phyloP scores from a whole-genome alignment of 2,113 vertebrate genomes.

The Microcebus ravelobensis region DNA sequence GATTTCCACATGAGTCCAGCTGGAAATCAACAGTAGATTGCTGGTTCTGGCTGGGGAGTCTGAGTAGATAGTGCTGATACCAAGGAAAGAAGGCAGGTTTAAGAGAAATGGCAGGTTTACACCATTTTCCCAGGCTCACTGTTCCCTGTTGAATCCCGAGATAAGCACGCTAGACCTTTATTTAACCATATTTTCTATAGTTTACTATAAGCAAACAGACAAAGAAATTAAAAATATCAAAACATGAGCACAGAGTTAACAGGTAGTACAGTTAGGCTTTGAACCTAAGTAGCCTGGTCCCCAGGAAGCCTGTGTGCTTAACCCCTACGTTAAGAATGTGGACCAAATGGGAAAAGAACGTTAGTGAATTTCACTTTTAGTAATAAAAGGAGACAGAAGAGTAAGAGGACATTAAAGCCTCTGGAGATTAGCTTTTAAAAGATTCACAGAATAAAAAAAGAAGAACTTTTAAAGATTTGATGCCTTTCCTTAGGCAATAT shows the following conservation, averaged over 20 bases:
- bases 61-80: neutral
- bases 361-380: neutral
- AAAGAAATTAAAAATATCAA: neutral
- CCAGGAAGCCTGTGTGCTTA: neutral
- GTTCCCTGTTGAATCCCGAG: neutral
- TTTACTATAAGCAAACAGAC: neutral
- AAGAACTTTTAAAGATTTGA: neutral
- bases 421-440: conserved; percentile 6
- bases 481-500: neutral
- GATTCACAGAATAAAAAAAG: neutral
- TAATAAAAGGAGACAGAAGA: neutral
- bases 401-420: neutral
- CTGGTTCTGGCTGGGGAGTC: neutral
- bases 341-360: neutral
- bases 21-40: neutral
- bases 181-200: neutral
- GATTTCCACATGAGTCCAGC: neutral
- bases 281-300: neutral
- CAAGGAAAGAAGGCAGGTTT: neutral
- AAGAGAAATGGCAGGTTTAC: neutral
- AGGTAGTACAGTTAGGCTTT: neutral
- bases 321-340: neutral
- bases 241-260: neutral
- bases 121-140: neutral
- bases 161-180: neutral